Evolutionary conservation across 2,113 vertebrate genomes (phyloP), one percentile per base, ranked within the genome.

Genomic region (Haliaeetus leucogaster): DNA sequence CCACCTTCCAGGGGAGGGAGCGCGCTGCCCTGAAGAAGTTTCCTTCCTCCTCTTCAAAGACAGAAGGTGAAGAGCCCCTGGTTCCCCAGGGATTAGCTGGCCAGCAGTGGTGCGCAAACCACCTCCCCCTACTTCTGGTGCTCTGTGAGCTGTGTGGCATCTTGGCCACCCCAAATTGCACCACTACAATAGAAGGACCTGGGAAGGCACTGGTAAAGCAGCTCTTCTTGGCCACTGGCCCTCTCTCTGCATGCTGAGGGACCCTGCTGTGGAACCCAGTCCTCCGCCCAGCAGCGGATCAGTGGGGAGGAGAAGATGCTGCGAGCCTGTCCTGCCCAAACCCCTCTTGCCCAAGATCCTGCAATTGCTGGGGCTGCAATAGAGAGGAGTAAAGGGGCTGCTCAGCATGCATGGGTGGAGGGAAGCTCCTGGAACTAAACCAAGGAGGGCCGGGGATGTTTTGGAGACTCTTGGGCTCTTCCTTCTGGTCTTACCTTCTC

Each of bases 361-460:
- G 29, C 20, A 1, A 4, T 2, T 11, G 18, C 58, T 50, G 13
- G 2, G 38, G 62, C 62, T 34, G 56, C n/a, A 2, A 0, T 1
- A 9, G 62, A 10, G 45, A 11, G 2, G 45, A 11, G 40, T 2
- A 1, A 10, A 17, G 74, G 55, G 26, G 43, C 25, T 32, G 43
- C 42, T 16, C 0, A 4, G 53, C 25, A 20, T 9, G 13, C 1
- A 3, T 4, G 84, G 47, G 34, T 11, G 19, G 27, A 7, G n/a
- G 40, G 52, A 34, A 21, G 18, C 40, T 73, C 56, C 38, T 59
- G 38, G 32, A 10, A 21, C n/a, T 11, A 6, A n/a, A 14, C 40
- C 15, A 4, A 3, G 73, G n/a, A n/a, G 29, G 6, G 7, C 2
- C 27, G 32, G 26, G 29, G 12, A 1, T 40, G 48, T 40, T 47